Evolutionary conservation across 2,888 invertebrate genomes (phyloP), one percentile per base, ranked within the genome.

Genomic region (Thalpophila matura): DNA sequence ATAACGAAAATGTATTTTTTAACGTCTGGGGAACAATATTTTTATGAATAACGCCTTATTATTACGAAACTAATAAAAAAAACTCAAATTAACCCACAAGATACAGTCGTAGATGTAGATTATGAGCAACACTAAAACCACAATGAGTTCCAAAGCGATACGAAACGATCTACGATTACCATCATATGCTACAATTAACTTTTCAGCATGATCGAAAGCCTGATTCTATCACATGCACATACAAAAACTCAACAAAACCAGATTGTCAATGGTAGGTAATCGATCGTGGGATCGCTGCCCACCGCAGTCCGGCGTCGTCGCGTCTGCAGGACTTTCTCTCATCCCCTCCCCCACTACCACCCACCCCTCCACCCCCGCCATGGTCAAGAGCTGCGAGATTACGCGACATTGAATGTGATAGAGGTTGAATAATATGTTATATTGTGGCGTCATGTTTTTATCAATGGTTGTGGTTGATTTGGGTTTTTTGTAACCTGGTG

Each of bases 261-360:
- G 46, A 63, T 56, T 46, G 45, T 51, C 49, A 58, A 49, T 68
- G 31, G 37, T 56, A 53, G 31, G 37, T 56, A 53, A 49, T 61
- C 27, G 37, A 65, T 56, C 56, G 53, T 46, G 38, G 42, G 43
- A 58, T 50, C 55, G 54, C 54, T 62, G 67, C 65, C 40, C 35
- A 64, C 59, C 65, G 45, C 63, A 59, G 62, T 38, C 57, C 67
- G 74, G 71, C 79, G 83, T 71, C 81, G 40, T 53, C 51, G 38
- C 50, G 82, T 81, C 82, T 80, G 64, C 69, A 73, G 78, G 81
- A 81, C 83, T 83, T 83, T 82, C 83, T 82, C 81, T 66, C 55
- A 37, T 27, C 18, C 54, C 16, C 16, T 3, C 6, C 31, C 47
- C 33, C 43, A 16, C 9, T 22, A 43, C 16, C 10, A 24, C 49